Conservation (phyloP, 2,113 vertebrate species). For the Scytalopus superciliaris region DNA sequence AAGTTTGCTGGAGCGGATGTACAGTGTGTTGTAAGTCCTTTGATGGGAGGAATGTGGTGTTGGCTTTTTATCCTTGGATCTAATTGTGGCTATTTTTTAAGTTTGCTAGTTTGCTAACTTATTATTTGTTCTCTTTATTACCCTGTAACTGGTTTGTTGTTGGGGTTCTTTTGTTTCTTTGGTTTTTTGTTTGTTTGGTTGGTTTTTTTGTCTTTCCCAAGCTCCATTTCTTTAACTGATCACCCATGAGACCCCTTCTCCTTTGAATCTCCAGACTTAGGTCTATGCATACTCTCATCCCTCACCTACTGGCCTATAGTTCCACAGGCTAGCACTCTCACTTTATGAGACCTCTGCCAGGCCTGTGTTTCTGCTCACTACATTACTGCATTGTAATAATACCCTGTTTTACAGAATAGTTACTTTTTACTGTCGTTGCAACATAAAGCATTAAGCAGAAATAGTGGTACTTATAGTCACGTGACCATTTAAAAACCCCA, state of each 20-base stretch:
- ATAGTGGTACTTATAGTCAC: not conserved
- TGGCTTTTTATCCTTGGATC: not conserved
- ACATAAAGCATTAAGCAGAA: not conserved
- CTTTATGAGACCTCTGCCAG: not conserved
- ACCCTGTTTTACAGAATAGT: not conserved
- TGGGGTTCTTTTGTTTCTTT: no score
- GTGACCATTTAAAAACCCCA: not conserved
- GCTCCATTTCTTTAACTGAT: not conserved
- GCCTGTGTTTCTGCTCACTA: not conserved
- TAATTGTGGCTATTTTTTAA: not conserved
- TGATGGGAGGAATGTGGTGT: not conserved
- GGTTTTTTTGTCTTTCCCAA: not conserved
- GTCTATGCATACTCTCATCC: not conserved
- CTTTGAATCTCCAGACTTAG: not conserved
- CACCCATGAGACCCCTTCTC: not conserved
- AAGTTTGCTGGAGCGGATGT: not conserved
- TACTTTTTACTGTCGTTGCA: not conserved
- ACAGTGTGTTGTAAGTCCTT: not conserved
- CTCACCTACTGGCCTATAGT: not conserved
- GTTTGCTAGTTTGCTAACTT: not conserved
- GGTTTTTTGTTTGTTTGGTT: no score
- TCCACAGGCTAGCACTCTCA: not conserved
- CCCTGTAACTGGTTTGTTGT: not conserved
- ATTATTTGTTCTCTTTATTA: not conserved
- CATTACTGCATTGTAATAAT: not conserved